Conservation (phyloP, 1,140 invertebrate genomes). For the Helicoverpa armigera region DNA sequence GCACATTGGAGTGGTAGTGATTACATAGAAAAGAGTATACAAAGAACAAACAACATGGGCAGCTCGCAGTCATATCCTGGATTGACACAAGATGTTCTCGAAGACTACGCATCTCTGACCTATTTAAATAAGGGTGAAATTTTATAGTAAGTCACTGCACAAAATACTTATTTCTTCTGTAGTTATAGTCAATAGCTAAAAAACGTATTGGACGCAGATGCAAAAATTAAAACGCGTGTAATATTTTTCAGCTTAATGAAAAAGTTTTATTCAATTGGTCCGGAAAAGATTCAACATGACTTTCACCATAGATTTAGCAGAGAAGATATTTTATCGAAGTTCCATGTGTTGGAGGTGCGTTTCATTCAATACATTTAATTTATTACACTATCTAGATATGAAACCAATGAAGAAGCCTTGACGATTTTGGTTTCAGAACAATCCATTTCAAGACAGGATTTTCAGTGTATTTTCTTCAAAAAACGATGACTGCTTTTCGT, state of each 20-base stretch:
- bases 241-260: conserved; percentile 84
- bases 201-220: neutral
- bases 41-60: conserved; percentile 80
- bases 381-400: neutral
- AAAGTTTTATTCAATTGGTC: conserved; percentile 83
- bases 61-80: conserved; percentile 74
- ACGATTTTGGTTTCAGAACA: conserved; percentile 86
- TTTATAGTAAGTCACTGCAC: conserved; percentile 82
- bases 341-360: conserved; percentile 85
- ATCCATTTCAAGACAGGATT: conserved; percentile 91
- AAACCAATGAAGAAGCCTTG: neutral
- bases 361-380: conserved; percentile 7
- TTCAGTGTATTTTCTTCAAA: conserved; percentile 91
- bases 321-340: conserved; percentile 83
- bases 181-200: neutral
- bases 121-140: conserved; percentile 88
- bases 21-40: neutral
- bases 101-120: conserved; percentile 87
- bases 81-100: conserved; percentile 86
- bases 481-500: conserved; percentile 89
- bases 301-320: conserved; percentile 84
- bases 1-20: neutral
- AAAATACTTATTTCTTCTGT: neutral
- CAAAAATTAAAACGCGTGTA: neutral
- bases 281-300: conserved; percentile 77